phyloP scores from a whole-genome alignment of 92 coral and sea anemone species.

The Zoanthus gigantus region DNA sequence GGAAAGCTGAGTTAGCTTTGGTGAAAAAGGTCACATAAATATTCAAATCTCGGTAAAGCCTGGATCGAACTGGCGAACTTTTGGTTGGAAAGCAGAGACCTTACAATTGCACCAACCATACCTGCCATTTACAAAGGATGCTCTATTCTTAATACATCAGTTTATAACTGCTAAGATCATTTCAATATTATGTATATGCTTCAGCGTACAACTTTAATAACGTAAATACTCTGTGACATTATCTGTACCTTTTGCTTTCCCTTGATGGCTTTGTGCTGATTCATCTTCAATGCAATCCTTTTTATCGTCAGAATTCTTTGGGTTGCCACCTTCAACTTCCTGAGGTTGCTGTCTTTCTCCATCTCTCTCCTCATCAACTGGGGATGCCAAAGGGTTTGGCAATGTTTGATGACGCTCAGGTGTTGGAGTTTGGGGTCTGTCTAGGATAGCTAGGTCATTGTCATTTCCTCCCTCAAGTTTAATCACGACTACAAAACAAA shows the following conservation, averaged over 20 bases:
- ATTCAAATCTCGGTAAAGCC: too few species aligned
- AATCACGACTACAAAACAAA: slow-evolving; percentile 77
- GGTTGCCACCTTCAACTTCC: slow-evolving; percentile 30
- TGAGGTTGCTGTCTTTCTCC: slow-evolving; percentile 52
- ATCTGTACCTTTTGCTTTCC: slow-evolving; percentile 24
- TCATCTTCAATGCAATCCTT: slow-evolving; percentile 3
- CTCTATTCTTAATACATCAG: too few species aligned
- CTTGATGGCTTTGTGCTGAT: slow-evolving; percentile 19
- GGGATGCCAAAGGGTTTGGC: slow-evolving; percentile 61
- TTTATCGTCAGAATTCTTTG: slow-evolving; percentile 24
- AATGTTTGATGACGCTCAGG: slow-evolving; percentile 60
- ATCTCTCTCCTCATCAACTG: slow-evolving; percentile 54
- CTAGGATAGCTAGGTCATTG: slow-evolving; percentile 84
- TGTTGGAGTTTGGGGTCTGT: slow-evolving; percentile 79
- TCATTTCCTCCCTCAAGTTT: slow-evolving; percentile 95
- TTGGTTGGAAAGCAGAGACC: too few species aligned
- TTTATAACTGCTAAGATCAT: too few species aligned
- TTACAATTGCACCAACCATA: too few species aligned
- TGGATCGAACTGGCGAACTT: too few species aligned
- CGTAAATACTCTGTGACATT: too few species aligned
- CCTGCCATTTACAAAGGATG: too few species aligned
- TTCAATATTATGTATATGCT: too few species aligned
- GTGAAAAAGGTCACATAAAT: too few species aligned
- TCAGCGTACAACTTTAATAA: too few species aligned
- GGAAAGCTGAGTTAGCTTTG: too few species aligned